Evolutionary conservation across 2,113 vertebrate genomes (phyloP).

Genomic region (Centropus unirufus): DNA sequence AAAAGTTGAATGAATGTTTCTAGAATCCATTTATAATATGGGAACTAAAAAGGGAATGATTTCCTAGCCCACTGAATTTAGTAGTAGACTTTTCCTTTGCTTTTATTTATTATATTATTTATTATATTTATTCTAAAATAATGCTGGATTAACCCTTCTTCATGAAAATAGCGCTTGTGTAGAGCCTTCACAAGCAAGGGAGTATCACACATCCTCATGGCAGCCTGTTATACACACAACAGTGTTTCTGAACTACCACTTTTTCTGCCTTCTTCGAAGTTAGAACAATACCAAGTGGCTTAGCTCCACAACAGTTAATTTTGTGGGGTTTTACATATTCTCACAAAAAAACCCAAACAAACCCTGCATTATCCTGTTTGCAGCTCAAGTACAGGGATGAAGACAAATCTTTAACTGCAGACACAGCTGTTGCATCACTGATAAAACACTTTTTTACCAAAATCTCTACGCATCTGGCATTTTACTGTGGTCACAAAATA

Average conservation of each 20-base stretch:
- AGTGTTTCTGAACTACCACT: not conserved
- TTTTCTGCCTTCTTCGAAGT: not conserved
- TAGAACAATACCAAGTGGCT: not conserved
- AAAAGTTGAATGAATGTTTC: constrained; percentile 25
- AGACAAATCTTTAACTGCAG: not conserved
- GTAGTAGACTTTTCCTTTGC: not conserved
- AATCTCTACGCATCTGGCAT: not conserved
- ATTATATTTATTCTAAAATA: no score
- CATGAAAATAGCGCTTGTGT: not conserved
- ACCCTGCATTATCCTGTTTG: not conserved
- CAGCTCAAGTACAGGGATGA: not conserved
- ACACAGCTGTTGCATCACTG: not conserved
- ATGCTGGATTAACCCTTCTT: not conserved
- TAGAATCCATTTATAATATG: not conserved
- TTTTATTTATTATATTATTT: no score
- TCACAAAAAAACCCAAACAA: not conserved
- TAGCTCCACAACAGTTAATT: not conserved
- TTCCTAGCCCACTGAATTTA: constrained; percentile 21
- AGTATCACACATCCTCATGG: not conserved
- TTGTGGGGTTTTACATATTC: not conserved
- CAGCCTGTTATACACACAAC: not conserved
- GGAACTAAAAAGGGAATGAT: not conserved
- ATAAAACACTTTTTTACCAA: not conserved
- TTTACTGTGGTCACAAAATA: not conserved
- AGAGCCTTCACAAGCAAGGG: not conserved